A percentile compares a stretch with the other conserved stretches of the same genome.
Evolutionary conservation across 92 coral and sea anemone species (phyloP).

Genomic region (Bergia sp.): DNA sequence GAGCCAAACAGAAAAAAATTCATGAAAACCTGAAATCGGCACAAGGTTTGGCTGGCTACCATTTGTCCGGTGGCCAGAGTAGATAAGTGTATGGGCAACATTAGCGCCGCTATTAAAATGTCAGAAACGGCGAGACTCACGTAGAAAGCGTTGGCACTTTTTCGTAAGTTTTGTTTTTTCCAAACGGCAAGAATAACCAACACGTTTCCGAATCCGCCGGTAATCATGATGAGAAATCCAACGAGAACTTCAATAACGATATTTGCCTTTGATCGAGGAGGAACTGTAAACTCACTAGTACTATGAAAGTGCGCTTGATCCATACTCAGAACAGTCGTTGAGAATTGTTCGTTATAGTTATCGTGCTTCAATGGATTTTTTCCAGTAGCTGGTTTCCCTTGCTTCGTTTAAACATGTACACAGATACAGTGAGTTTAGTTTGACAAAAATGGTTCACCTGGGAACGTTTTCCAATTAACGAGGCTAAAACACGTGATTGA

Average conservation of each 20-base stretch:
- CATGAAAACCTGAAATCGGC: slow-evolving; percentile 54
- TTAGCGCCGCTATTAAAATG: slow-evolving; percentile 42
- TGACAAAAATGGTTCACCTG: no score
- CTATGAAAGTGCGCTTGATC: not conserved
- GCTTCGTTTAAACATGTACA: not conserved
- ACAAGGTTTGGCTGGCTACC: slow-evolving; percentile 34
- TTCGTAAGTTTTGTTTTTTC: slow-evolving; percentile 47
- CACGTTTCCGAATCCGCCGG: slow-evolving; percentile 44
- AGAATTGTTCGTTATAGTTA: not conserved
- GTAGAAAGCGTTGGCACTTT: slow-evolving; percentile 45
- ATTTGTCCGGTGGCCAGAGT: slow-evolving; percentile 38
- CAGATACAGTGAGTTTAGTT: no score
- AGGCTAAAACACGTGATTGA: no score
- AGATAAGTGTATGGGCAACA: slow-evolving; percentile 50
- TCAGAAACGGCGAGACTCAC: slow-evolving; percentile 51
- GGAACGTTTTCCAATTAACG: no score
- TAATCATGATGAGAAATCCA: slow-evolving; percentile 41
- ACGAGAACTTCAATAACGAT: slow-evolving; percentile 35
- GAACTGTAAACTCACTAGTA: not conserved
- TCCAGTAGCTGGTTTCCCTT: not conserved
- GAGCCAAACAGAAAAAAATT: slow-evolving; percentile 46
- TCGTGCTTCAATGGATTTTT: not conserved
- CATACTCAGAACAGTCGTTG: not conserved
- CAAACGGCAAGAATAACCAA: slow-evolving; percentile 53
- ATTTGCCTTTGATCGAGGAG: slow-evolving; percentile 38